These are phyloP conservation scores for Erannis defoliaria DNA, from an alignment of 2,888 invertebrate species.

Conservation along the genomic window DNA sequence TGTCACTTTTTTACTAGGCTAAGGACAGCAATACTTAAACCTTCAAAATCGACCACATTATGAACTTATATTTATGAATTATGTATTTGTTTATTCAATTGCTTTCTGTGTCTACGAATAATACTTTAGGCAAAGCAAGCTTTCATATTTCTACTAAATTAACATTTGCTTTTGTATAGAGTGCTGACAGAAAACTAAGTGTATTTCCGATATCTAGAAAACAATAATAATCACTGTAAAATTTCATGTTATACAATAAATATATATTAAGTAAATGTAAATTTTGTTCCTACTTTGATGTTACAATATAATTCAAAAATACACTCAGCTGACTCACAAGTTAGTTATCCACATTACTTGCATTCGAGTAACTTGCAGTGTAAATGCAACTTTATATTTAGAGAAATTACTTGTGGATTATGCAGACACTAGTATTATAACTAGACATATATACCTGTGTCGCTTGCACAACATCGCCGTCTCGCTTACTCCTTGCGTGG, in stretches of 20 bases:
- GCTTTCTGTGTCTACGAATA: not conserved
- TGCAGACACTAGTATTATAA: conserved; percentile 20
- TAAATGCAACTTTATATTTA: conserved; percentile 17
- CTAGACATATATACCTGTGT: conserved; percentile 35
- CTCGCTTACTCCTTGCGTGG: conserved; percentile 78
- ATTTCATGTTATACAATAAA: not conserved
- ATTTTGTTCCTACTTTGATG: conserved; percentile 16
- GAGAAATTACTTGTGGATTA: conserved; percentile 31
- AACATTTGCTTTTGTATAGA: conserved; percentile 25
- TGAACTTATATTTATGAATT: too few relatives aligned
- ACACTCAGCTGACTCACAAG: conserved; percentile 21
- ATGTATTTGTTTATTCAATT: too few relatives aligned
- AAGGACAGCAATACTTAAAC: too few relatives aligned
- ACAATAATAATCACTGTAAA: not conserved
- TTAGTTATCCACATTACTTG: conserved; percentile 19
- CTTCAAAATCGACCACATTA: too few relatives aligned
- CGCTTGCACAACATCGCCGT: conserved; percentile 23
- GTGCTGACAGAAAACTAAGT: conserved; percentile 16
- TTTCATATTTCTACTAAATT: conserved; percentile 25
- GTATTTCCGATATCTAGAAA: conserved; percentile 24
- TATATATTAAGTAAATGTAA: conserved; percentile 11
- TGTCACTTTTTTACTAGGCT: too few relatives aligned
- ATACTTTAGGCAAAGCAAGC: conserved; percentile 35
- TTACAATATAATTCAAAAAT: conserved; percentile 29
- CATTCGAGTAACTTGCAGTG: conserved; percentile 23